Evolutionary conservation across 2,113 vertebrate species (phyloP).

Genomic region (Synodontis membranacea): DNA sequence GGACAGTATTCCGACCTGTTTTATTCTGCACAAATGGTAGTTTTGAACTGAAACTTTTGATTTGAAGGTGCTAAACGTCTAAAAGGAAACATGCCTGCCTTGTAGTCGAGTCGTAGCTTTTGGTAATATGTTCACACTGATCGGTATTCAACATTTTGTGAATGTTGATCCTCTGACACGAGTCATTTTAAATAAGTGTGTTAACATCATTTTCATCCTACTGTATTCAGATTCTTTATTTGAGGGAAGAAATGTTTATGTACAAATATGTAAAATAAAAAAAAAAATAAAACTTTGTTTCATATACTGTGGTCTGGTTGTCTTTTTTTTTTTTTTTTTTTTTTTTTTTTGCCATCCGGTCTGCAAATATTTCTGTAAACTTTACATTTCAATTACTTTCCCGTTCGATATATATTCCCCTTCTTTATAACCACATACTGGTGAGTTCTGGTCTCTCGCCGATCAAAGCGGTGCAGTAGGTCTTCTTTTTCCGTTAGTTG

Average conservation of each 20-base stretch:
- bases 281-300: slow-evolving; percentile 96
- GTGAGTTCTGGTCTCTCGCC: too few species aligned
- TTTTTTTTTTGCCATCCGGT: background rate
- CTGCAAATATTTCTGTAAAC: background rate
- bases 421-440: too few species aligned
- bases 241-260: slow-evolving; percentile 90
- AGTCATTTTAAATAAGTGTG: slow-evolving; percentile 91
- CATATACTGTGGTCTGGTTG: slow-evolving; percentile 76
- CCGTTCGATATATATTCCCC: too few species aligned
- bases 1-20: slow-evolving; percentile 87
- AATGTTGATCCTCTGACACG: slow-evolving; percentile 92
- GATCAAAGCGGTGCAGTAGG: too few species aligned
- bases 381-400: too few species aligned
- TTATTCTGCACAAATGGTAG: slow-evolving; percentile 91
- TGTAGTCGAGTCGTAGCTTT: slow-evolving; percentile 93
- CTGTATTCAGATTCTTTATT: slow-evolving; percentile 89
- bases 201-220: slow-evolving; percentile 87
- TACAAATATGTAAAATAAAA: slow-evolving; percentile 99
- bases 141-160: slow-evolving; percentile 94
- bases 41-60: slow-evolving; percentile 87
- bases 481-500: too few species aligned
- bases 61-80: slow-evolving; percentile 94
- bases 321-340: too few species aligned
- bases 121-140: slow-evolving; percentile 84
- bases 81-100: slow-evolving; percentile 92